Base-by-base conservation (phyloP, 2,797 vertebrate genomes). In the Poecilia wingei region DNA sequence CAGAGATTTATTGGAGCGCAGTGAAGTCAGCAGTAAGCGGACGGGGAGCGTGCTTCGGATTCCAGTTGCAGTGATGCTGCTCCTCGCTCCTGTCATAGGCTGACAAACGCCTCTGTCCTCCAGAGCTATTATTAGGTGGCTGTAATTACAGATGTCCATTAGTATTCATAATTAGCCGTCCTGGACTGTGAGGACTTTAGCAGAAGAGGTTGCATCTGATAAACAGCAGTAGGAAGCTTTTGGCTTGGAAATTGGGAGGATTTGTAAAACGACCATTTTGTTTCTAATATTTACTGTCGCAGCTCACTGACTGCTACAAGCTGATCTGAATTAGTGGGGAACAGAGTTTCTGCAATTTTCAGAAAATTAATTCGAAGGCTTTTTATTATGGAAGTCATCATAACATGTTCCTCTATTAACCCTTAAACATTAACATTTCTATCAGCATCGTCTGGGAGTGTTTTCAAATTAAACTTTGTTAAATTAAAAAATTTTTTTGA, bases 1-100 rank as follows among this genome's bases (percentile, higher is more conserved):
- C 74, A 81, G 82, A 85, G 86, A 84, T 81, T 93, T 90, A 89
- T 90, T 90, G 81, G 79, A 86, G 79, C 78, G 53, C 5, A 3
- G 66, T 57, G 84, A 87, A 75, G 6, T 59, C 81, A 86, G 79
- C 71, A 84, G 84, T 81, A 84, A 80, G 80, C 84, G 83, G 79
- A 22, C 80, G 51, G 51, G 51, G 66, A 82, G 81, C 72, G 82
- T 82, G 86, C 85, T 82, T 81, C 77, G 70, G 76, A 70, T 82
- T 74, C 69, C 70, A 78, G 73, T 80, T 81, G 31, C 53, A 4
- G 74, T 77, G 86, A 87, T 87, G 83, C 84, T 6, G 70, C 61
- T 41, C 75, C 70, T 76, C 45, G 53, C 78, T 83, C 74, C 72
- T 73, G 74, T 79, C 22, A 43, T 57, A 47, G 43, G 20, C 74